phyloP scores from a whole-genome alignment of 2,113 vertebrate genomes.

The Petrocephalus microphthalmus region DNA sequence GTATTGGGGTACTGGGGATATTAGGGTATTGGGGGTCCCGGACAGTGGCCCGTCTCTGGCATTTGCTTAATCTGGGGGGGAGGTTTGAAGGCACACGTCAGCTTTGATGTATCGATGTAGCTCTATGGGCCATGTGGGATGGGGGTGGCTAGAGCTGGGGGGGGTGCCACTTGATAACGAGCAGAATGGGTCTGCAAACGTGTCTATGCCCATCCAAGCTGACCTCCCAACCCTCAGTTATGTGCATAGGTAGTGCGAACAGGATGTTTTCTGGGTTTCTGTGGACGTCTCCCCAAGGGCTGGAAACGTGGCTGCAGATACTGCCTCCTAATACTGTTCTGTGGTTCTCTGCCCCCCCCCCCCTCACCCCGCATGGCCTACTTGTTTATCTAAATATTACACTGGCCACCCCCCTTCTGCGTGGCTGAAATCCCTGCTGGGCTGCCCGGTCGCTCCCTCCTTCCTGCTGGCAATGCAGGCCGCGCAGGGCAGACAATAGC shows the following conservation, averaged over 20 bases:
- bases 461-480: slow-evolving; percentile 16
- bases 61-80: not conserved
- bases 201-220: not conserved
- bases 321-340: slow-evolving; percentile 4
- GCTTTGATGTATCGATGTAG: not conserved
- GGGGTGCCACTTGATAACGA: not conserved
- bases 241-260: not conserved
- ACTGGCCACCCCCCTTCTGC: not conserved
- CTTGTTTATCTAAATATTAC: not conserved
- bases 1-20: not conserved
- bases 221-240: not conserved
- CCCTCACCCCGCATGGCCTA: not conserved
- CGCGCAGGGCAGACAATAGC: slow-evolving; percentile 34
- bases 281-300: not conserved
- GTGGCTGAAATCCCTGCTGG: not conserved
- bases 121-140: not conserved
- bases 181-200: not conserved
- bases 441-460: slow-evolving; percentile 1
- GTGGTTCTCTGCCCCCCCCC: not conserved
- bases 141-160: not conserved
- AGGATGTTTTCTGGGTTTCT: not conserved
- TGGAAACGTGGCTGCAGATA: not conserved
- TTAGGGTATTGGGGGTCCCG: not conserved
- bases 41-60: not conserved
- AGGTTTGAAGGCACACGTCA: not conserved